Evolutionary conservation across 2,888 invertebrate genomes (phyloP).

Genomic region (Ormyrus pomaceus): DNA sequence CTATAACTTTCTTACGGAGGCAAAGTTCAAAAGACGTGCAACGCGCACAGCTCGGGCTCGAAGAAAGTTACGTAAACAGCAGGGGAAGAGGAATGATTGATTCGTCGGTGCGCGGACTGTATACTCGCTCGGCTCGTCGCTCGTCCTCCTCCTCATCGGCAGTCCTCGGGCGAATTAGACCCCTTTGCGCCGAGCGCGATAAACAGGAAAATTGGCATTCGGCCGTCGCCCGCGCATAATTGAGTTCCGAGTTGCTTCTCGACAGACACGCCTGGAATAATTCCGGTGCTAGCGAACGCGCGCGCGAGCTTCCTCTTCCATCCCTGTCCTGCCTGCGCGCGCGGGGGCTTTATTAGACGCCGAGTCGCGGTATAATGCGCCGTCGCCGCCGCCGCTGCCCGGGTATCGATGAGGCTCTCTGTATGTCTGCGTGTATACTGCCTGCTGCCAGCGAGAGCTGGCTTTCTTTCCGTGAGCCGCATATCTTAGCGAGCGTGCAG

Average conservation of each 20-base stretch:
- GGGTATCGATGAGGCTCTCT: no score
- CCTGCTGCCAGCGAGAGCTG: no score
- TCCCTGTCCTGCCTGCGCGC: no score
- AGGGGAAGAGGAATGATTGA: no score
- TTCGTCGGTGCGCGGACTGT: neutral
- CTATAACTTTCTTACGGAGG: neutral
- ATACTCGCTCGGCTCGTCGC: neutral
- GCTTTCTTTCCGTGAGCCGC: no score
- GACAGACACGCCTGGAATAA: slow-evolving; percentile 68
- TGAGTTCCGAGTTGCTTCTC: slow-evolving; percentile 71
- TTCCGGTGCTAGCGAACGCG: slow-evolving; percentile 57
- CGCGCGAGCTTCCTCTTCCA: slow-evolving; percentile 19
- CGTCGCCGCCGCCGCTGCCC: no score
- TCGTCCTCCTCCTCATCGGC: slow-evolving; percentile 46
- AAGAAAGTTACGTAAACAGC: no score
- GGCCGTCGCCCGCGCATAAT: slow-evolving; percentile 70
- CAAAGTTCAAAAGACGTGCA: neutral
- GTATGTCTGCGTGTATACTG: no score
- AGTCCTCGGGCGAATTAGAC: slow-evolving; percentile 65
- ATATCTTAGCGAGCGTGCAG: no score
- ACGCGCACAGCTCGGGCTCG: no score
- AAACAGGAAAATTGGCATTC: slow-evolving; percentile 71
- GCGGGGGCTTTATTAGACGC: slow-evolving; percentile 28
- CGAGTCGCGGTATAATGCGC: slow-evolving; percentile 28
- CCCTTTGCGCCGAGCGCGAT: slow-evolving; percentile 20